Percentiles rank a stretch among this genome's conserved stretches.
Conservation (phyloP, 2,113 vertebrate genomes). For the Eolophus roseicapilla region DNA sequence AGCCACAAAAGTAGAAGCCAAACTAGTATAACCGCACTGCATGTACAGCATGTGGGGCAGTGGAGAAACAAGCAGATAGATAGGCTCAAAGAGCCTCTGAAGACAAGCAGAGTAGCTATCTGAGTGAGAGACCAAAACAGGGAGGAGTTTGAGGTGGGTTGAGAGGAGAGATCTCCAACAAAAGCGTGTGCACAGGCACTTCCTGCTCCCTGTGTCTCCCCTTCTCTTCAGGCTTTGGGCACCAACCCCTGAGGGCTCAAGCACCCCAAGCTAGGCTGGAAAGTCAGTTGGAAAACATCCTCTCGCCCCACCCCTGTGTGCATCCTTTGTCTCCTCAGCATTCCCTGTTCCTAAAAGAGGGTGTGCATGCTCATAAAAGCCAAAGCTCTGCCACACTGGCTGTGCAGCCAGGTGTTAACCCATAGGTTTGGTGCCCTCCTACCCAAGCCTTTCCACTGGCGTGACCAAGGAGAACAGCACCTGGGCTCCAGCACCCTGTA, state of each 20-base stretch:
- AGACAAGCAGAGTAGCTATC: neutral
- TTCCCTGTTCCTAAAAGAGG: neutral
- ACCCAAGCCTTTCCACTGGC: neutral
- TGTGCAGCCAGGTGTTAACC: neutral
- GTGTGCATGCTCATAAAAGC: neutral
- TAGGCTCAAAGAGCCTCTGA: neutral
- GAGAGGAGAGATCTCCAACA: neutral
- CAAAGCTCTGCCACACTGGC: neutral
- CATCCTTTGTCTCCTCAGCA: neutral
- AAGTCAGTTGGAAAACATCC: neutral
- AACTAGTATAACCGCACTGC: neutral
- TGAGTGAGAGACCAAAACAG: neutral
- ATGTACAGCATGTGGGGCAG: neutral
- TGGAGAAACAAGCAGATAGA: neutral
- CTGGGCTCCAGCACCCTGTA: neutral
- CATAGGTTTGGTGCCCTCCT: rapidly evolving
- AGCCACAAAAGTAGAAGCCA: neutral
- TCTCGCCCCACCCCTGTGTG: neutral
- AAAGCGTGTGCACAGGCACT: neutral
- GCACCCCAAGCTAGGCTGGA: neutral
- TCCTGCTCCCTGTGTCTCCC: neutral
- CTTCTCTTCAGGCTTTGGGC: neutral
- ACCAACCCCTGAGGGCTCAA: neutral
- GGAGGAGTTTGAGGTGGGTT: neutral
- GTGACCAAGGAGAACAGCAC: neutral